Evolutionary conservation across 1,140 invertebrate genomes (phyloP).

Genomic region (Scaptodrosophila lebanonensis): DNA sequence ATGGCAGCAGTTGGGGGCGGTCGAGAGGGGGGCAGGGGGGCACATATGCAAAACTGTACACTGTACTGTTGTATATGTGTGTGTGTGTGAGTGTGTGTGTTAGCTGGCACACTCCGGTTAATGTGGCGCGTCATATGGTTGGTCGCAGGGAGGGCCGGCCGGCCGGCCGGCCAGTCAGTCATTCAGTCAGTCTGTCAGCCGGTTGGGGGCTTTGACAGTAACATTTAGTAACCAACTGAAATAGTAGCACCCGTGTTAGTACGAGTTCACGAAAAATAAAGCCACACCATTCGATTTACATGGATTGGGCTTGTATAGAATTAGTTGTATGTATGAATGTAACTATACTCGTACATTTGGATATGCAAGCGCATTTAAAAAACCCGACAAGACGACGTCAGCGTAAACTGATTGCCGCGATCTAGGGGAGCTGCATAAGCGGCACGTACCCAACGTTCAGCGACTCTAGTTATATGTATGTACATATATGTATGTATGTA

Average conservation of each 20-base stretch:
- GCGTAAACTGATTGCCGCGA: constrained; percentile 70
- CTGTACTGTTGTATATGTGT: constrained; percentile 3
- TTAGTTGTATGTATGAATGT: constrained; percentile 59
- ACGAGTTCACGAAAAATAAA: constrained; percentile 60
- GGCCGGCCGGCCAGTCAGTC: background rate
- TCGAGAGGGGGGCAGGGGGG: background rate
- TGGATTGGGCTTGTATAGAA: constrained; percentile 52
- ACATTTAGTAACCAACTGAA: constrained; percentile 75
- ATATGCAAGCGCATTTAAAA: constrained; percentile 40
- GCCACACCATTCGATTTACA: constrained; percentile 46
- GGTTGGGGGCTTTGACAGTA: constrained; percentile 40
- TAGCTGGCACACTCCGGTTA: constrained; percentile 58
- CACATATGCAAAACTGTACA: constrained; percentile 23
- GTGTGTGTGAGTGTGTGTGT: constrained; percentile 4
- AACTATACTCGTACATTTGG: constrained; percentile 11
- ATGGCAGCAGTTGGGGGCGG: constrained; percentile 32
- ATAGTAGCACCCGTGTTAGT: constrained; percentile 75
- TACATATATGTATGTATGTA: constrained; percentile 7
- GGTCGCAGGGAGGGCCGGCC: constrained; percentile 2
- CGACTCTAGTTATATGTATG: constrained; percentile 9
- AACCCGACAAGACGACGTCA: constrained; percentile 53
- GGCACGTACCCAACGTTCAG: constrained; percentile 51
- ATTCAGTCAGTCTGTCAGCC: constrained; percentile 69
- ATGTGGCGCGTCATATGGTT: constrained; percentile 66
- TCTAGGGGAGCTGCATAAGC: constrained; percentile 52